Conservation (phyloP, 1,140 invertebrate species). For the Leptopilina clavipes region DNA sequence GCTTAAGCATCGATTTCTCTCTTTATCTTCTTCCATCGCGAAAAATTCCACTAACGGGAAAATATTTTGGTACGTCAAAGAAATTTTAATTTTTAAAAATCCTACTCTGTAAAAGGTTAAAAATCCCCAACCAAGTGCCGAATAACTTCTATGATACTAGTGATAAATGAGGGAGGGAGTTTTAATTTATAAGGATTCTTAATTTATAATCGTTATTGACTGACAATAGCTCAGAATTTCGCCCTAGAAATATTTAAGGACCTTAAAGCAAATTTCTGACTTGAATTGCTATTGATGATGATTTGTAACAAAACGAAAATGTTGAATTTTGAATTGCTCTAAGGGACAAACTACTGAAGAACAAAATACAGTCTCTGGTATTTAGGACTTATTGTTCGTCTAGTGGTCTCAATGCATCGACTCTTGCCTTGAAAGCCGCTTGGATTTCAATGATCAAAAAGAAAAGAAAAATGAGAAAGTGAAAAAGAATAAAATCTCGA, state of each 20-base stretch:
- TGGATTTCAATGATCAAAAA: conserved; percentile 41
- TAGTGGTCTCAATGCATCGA: conserved; percentile 53
- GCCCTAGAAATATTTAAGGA: conserved; percentile 36
- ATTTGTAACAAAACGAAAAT: conserved; percentile 33
- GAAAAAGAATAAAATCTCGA: conserved; percentile 45
- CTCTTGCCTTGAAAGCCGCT: conserved; percentile 42
- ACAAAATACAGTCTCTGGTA: conserved; percentile 48
- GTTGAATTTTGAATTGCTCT: neutral
- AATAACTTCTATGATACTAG: too few relatives aligned
- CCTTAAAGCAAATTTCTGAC: neutral
- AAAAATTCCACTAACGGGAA: too few relatives aligned
- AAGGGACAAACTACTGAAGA: conserved; percentile 46
- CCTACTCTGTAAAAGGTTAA: too few relatives aligned
- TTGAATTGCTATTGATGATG: conserved; percentile 23
- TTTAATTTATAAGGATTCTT: too few relatives aligned
- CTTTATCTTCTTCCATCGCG: too few relatives aligned
- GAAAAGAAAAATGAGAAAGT: conserved; percentile 36
- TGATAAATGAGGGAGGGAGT: too few relatives aligned
- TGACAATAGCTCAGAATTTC: too few relatives aligned
- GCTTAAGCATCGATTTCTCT: too few relatives aligned
- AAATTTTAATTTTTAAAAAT: too few relatives aligned
- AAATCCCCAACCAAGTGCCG: too few relatives aligned
- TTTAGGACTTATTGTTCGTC: conserved; percentile 55
- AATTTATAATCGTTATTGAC: too few relatives aligned
- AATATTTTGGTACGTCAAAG: too few relatives aligned